Base-by-base conservation (phyloP, 2,888 invertebrate genomes). In the Ichneumoninae sp. region DNA sequence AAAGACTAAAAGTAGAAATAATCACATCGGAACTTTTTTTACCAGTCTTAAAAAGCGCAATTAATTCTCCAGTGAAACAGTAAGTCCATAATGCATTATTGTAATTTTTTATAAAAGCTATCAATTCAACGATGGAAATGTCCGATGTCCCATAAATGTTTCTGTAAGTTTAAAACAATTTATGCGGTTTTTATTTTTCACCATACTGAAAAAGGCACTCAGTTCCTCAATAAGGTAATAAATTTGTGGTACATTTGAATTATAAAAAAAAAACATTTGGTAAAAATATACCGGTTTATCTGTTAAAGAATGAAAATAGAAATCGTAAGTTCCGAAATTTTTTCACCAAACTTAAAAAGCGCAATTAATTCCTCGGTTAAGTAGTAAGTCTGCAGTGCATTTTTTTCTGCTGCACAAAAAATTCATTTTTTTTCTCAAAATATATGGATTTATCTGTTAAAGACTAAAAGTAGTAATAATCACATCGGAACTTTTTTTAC, bases 51-150 rank as follows among this genome's bases (percentile, higher is more conserved):
- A n/a, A n/a, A n/a, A n/a, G n/a, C n/a, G n/a, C n/a, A n/a, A n/a
- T n/a, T n/a, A n/a, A n/a, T n/a, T n/a, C n/a, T n/a, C n/a, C n/a
- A n/a, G n/a, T n/a, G n/a, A n/a, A n/a, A n/a, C n/a, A n/a, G n/a
- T n/a, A n/a, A n/a, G n/a, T n/a, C n/a, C n/a, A n/a, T n/a, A n/a
- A n/a, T n/a, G n/a, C n/a, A n/a, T n/a, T n/a, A n/a, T n/a, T n/a
- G n/a, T n/a, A n/a, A n/a, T n/a, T n/a, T n/a, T n/a, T n/a, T n/a
- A 85, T 85, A 78, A 85, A 85, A 30, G 81, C 84, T 10, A 85
- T 85, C 16, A 85, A 85, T 66, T 85, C 84, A 5, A 78, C 81
- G 33, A 81, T 81, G 78, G 78, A 81, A 50, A 66, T 85, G 36
- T 76, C 83, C 60, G 83, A 83, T 50, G 50, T 30, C 10, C 26